phyloP scores from a whole-genome alignment of 2,797 vertebrate species.

The Trachurus trachurus region DNA sequence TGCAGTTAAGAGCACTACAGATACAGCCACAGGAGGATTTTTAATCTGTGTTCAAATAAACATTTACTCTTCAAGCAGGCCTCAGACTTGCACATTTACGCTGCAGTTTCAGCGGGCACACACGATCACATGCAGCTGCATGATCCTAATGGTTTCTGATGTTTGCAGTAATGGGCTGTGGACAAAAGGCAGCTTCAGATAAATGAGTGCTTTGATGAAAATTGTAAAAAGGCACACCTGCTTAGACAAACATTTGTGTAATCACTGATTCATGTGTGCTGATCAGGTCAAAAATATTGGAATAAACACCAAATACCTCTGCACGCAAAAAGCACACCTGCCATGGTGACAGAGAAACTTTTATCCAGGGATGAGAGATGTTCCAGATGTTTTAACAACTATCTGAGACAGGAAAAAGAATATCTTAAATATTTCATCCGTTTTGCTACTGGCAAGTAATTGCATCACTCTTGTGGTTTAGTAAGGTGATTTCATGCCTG shows the following conservation, averaged over 20 bases:
- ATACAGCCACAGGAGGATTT: conserved; percentile 19
- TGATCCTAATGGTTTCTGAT: conserved; percentile 14
- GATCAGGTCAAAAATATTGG: not conserved
- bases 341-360: not conserved
- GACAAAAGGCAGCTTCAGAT: conserved; percentile 6
- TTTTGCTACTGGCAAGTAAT: conserved; percentile 29
- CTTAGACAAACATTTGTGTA: conserved; percentile 13
- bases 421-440: conserved; percentile 47
- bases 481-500: conserved; percentile 48
- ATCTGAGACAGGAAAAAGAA: not conserved
- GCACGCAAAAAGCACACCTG: not conserved
- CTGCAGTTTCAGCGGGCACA: not conserved
- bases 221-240: conserved; percentile 14
- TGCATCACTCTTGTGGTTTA: conserved; percentile 44
- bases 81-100: not conserved
- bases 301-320: not conserved
- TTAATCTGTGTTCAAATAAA: conserved; percentile 38
- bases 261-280: not conserved
- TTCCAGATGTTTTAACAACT: not conserved
- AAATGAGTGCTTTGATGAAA: conserved; percentile 16
- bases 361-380: not conserved
- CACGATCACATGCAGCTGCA: not conserved
- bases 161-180: conserved; percentile 5
- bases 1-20: conserved; percentile 16
- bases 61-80: conserved; percentile 18